Conservation (phyloP, 2,797 vertebrate species). For the Tauraco hartlaubi region DNA sequence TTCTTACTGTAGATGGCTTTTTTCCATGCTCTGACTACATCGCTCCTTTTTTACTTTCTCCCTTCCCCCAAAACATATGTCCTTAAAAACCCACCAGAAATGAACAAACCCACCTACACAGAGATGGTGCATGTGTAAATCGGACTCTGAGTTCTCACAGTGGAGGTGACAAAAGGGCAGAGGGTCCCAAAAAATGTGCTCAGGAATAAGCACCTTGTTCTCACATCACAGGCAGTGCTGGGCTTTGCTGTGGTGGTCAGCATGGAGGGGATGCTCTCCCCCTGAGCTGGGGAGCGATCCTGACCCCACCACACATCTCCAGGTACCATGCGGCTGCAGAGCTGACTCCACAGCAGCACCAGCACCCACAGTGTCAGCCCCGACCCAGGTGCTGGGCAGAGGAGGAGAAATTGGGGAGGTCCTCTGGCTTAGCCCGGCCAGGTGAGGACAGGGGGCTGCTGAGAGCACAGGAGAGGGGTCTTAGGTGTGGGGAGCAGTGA, state of each 20-base stretch:
- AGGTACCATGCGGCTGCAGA: accelerated
- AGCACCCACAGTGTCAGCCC: background rate
- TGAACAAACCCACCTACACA: conserved; percentile 24
- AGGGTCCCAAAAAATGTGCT: background rate
- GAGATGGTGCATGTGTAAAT: background rate
- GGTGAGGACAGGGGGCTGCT: background rate
- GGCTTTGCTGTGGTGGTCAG: background rate
- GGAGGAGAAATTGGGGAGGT: background rate
- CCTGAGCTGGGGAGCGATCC: accelerated
- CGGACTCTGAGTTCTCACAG: background rate
- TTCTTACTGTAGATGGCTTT: conserved; percentile 1
- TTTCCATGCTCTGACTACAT: conserved; percentile 28
- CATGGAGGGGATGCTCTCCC: background rate
- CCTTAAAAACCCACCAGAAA: conserved; percentile 35
- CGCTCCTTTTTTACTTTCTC: conserved; percentile 14
- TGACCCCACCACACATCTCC: accelerated
- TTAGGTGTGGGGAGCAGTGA: background rate
- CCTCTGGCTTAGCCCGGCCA: background rate
- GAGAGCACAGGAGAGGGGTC: background rate
- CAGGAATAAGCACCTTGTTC: background rate
- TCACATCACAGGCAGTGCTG: background rate
- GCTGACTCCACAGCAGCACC: background rate
- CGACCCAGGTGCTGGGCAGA: accelerated
- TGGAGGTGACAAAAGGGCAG: background rate
- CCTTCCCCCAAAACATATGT: conserved; percentile 54